Conservation (phyloP, 37 sponge, comb jelly and placozoan species). For the Hexactinellida sp. region DNA sequence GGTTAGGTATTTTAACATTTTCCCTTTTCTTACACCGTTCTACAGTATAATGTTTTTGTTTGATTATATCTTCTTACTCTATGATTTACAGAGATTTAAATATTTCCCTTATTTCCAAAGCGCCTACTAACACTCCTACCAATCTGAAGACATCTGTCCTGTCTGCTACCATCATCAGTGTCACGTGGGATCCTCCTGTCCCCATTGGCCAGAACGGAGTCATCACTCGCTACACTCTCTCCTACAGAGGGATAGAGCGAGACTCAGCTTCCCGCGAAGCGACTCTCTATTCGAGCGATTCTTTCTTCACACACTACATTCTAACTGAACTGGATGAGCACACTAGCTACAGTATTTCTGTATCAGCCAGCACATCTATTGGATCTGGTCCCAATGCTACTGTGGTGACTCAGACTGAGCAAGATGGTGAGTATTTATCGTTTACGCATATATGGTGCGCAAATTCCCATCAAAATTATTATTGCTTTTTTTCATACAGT, state of each 20-base stretch:
- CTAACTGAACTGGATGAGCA: not conserved
- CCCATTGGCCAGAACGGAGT: not conserved
- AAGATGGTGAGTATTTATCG: not conserved
- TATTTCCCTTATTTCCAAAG: too few relatives aligned
- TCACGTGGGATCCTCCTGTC: not conserved
- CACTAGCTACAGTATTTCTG: not conserved
- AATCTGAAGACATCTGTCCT: not conserved
- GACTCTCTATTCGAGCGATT: not conserved
- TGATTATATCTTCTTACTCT: too few relatives aligned
- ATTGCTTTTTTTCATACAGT: too few relatives aligned
- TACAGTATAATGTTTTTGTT: too few relatives aligned
- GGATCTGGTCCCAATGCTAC: not conserved
- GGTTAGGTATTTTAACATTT: too few relatives aligned
- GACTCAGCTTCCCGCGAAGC: not conserved
- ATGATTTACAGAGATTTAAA: not conserved
- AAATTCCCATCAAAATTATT: not conserved
- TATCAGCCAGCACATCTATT: not conserved
- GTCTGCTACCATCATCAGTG: not conserved
- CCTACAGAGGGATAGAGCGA: not conserved
- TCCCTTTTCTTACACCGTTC: too few relatives aligned
- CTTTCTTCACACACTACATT: not conserved
- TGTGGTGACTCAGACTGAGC: not conserved
- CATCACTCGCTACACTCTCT: not conserved
- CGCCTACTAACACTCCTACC: not conserved
- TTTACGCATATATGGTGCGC: not conserved